These are phyloP conservation scores for Xenentodon cancila DNA, from an alignment of 2,797 vertebrate species.

Conservation along the genomic window DNA sequence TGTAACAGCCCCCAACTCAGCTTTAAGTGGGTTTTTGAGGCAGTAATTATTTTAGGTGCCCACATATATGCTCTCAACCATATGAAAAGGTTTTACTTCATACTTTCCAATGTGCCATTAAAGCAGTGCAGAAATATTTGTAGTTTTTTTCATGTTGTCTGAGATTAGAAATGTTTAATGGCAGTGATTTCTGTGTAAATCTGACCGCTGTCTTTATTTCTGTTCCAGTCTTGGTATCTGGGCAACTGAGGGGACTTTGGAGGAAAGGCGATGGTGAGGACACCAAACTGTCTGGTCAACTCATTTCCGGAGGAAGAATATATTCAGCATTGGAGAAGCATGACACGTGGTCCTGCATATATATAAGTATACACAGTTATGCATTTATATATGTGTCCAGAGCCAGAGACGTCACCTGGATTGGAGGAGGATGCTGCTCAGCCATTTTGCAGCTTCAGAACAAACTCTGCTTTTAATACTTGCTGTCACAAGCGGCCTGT, in stretches of 20 bases:
- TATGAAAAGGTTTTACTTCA: too few relatives aligned
- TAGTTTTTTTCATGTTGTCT: neutral
- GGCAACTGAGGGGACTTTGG: conserved; percentile 83
- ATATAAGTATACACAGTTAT: conserved; percentile 46
- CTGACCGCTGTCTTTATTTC: conserved; percentile 26
- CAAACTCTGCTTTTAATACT: conserved; percentile 45
- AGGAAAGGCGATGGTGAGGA: conserved; percentile 41
- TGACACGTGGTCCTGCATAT: conserved; percentile 29
- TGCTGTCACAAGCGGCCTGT: conserved; percentile 25
- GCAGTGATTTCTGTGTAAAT: neutral
- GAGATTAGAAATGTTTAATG: too few relatives aligned
- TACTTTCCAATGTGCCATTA: too few relatives aligned
- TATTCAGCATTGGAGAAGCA: conserved; percentile 49
- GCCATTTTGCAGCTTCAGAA: conserved; percentile 37
- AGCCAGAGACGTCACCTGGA: conserved; percentile 58
- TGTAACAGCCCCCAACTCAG: too few relatives aligned
- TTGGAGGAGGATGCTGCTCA: conserved; percentile 46
- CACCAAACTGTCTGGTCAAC: conserved; percentile 56
- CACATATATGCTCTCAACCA: too few relatives aligned
- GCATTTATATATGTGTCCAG: conserved; percentile 72
- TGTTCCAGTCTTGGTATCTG: conserved; percentile 96
- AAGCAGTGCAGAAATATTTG: too few relatives aligned
- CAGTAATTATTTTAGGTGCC: too few relatives aligned
- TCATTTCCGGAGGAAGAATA: conserved; percentile 69
- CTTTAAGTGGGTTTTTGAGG: too few relatives aligned